Conservation (phyloP, 1,140 invertebrate genomes). For the Vanessa atalanta region DNA sequence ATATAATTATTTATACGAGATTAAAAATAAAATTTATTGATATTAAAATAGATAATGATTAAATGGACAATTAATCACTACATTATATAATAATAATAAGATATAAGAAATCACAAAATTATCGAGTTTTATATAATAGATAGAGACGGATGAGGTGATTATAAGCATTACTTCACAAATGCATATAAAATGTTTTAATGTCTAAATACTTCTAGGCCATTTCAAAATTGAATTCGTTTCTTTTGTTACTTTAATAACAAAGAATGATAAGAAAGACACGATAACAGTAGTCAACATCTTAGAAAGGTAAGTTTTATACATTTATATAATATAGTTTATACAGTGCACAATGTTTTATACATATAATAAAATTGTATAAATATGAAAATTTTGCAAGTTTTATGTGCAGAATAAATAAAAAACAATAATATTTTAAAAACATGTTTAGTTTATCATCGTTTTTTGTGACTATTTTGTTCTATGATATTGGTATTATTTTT, state of each 20-base stretch:
- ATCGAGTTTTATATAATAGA: slow-evolving; percentile 6
- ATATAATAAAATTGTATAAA: slow-evolving; percentile 14
- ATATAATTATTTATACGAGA: neutral
- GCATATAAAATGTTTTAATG: slow-evolving; percentile 5
- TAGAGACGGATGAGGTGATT: slow-evolving; percentile 50
- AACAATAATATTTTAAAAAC: neutral
- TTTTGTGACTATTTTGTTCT: neutral
- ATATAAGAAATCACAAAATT: slow-evolving; percentile 10
- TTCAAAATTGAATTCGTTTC: slow-evolving; percentile 21
- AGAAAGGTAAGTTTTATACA: slow-evolving; percentile 17
- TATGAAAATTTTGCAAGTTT: slow-evolving; percentile 5
- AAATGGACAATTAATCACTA: neutral
- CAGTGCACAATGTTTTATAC: slow-evolving; percentile 12
- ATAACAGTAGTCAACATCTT: slow-evolving; percentile 34
- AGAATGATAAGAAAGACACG: neutral
- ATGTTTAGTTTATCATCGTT: neutral
- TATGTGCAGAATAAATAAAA: neutral
- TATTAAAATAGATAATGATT: too few relatives aligned
- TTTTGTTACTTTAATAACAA: neutral
- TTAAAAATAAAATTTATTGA: too few relatives aligned
- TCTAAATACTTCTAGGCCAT: slow-evolving; percentile 26
- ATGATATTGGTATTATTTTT: neutral
- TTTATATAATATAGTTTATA: slow-evolving; percentile 1
- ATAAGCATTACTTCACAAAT: slow-evolving; percentile 38
- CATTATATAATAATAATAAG: neutral